These are phyloP conservation scores for Mobula birostris DNA, from an alignment of 2,113 vertebrate species.

Conservation along the genomic window DNA sequence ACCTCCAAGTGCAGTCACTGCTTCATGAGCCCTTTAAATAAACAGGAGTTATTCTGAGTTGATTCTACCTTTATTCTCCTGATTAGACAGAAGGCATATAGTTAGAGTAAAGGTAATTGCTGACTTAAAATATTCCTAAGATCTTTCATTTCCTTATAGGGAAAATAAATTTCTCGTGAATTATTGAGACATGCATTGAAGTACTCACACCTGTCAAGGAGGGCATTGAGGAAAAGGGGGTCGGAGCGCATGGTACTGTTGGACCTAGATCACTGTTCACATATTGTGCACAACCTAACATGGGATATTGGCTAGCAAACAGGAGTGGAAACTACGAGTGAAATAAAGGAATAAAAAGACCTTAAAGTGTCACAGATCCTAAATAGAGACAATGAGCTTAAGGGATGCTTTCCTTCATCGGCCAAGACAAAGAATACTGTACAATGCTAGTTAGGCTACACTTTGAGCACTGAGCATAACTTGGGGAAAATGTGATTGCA, in stretches of 20 bases:
- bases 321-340: not conserved
- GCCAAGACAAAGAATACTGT: too few relatives aligned
- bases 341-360: too few relatives aligned
- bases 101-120: not conserved
- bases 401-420: too few relatives aligned
- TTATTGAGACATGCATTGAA: not conserved
- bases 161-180: not conserved
- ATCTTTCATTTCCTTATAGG: not conserved
- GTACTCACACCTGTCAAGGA: not conserved
- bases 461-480: too few relatives aligned
- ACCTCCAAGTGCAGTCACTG: constrained; percentile 70
- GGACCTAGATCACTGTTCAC: not conserved
- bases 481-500: too few relatives aligned
- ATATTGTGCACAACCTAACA: not conserved
- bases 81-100: not conserved
- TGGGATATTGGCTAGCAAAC: not conserved
- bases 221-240: not conserved
- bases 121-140: not conserved
- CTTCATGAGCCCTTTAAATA: constrained; percentile 60
- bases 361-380: too few relatives aligned
- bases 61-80: not conserved
- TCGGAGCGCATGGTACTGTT: not conserved
- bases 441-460: too few relatives aligned
- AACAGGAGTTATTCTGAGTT: not conserved
- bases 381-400: too few relatives aligned